A percentile compares a stretch with the other conserved stretches of the same genome.
Evolutionary conservation across 2,888 invertebrate species (phyloP).

Genomic region (Digitonthophagus gazella): DNA sequence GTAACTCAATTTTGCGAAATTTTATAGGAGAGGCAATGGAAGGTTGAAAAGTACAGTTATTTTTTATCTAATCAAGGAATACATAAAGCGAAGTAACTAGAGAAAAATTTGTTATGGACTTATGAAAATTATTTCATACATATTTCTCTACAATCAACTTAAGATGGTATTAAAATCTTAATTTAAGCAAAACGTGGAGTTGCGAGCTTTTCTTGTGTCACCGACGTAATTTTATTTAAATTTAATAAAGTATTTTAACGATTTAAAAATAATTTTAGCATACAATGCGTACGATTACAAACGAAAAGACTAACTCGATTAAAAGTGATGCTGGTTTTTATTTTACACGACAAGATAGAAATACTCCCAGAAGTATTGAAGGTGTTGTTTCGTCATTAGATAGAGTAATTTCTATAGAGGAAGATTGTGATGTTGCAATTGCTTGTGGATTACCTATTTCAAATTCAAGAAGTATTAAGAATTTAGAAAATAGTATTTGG

Average conservation of each 20-base stretch:
- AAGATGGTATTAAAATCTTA: no score
- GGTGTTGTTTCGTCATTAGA: slow-evolving; percentile 1
- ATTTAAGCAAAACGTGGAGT: no score
- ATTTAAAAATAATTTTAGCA: background rate
- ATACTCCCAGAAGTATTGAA: slow-evolving; percentile 7
- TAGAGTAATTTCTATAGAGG: background rate
- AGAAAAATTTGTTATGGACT: no score
- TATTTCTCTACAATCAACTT: no score
- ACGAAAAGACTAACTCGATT: background rate
- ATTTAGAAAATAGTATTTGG: background rate
- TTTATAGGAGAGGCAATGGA: no score
- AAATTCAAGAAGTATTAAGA: slow-evolving; percentile 1
- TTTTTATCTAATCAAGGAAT: no score
- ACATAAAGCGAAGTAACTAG: no score
- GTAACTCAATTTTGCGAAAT: no score
- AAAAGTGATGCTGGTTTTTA: slow-evolving; percentile 11
- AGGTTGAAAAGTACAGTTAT: no score
- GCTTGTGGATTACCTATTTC: slow-evolving; percentile 16
- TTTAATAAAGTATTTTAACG: background rate
- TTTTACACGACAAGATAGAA: slow-evolving; percentile 11
- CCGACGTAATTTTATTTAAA: background rate
- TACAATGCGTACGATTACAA: background rate
- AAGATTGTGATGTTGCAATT: background rate
- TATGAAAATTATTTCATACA: no score
- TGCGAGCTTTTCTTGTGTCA: no score